Base-by-base conservation (phyloP, 64 coral and sea anemone genomes). In the Stichodactyla mertensii region DNA sequence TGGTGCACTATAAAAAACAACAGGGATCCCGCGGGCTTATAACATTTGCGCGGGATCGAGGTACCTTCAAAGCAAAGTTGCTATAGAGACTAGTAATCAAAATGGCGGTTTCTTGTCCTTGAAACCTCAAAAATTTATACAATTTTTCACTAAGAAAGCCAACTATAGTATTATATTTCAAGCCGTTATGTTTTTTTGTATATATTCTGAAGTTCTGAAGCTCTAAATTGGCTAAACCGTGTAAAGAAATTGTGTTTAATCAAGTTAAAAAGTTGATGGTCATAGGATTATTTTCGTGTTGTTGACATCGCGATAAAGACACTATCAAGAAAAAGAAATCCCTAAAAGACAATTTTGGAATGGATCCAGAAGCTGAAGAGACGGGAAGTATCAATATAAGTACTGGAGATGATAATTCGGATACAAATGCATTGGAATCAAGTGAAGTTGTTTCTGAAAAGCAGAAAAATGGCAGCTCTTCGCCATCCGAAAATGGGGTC, bases 311-410 rank as follows among this genome's bases (percentile, higher is more conserved):
- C 31, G 24, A 13, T 27, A 26, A 36, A 74, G 69, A 74, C 10
- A 74, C 24, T 74, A 31, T 10, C 20, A n/a, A 74, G n/a, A 16
- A 61, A 61, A 61, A 61, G 59, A 79, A 79, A 79, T 61, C 19
- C 62, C 5, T 6, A 66, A 22, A 66, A 22, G 9, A n/a, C 20
- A 66, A 16, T 4, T 16, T 61, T 4, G 61, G 7, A 18, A 92
- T 92, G 90, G 85, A 92, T 87, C 27, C 86, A 54, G 90, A 87
- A 79, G 55, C 64, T 36, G 85, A 92, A 87, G 90, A 92, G 31
- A 77, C 77, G 12, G 51, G 15, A 13, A 92, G 85, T 83, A 54
- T 82, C 55, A 60, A 57, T 64, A 9, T 55, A 71, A 86, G 52
- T 23, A 22, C 90, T 82, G 79, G 60, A 52, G 90, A 92, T 82